Evolutionary conservation across 2,888 invertebrate species (phyloP).

Genomic region (Dioctria linearis): DNA sequence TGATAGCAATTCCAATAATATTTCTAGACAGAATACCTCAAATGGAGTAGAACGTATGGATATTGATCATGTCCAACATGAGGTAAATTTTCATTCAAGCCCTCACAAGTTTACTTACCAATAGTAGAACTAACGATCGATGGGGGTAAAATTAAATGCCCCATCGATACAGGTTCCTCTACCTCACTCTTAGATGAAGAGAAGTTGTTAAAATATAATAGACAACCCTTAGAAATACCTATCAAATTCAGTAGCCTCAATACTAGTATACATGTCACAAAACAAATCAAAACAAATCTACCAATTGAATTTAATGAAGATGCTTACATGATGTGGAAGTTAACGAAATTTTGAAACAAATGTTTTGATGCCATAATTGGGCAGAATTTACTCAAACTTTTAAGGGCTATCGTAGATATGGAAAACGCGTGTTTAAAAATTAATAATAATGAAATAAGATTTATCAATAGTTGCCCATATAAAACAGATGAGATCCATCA

Average conservation of each 20-base stretch:
- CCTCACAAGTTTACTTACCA: too few species aligned
- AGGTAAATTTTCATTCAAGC: too few species aligned
- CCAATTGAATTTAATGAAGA: too few species aligned
- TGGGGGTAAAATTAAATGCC: too few species aligned
- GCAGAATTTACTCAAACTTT: conserved; percentile 7
- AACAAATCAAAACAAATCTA: not conserved
- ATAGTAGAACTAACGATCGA: too few species aligned
- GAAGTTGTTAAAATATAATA: not conserved
- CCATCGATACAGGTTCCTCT: too few species aligned
- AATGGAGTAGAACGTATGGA: too few species aligned
- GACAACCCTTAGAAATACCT: not conserved
- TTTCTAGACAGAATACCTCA: too few species aligned
- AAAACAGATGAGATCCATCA: too few species aligned
- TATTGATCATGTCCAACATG: too few species aligned
- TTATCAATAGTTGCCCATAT: not conserved
- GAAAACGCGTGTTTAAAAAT: not conserved
- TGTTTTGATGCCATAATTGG: conserved; percentile 23
- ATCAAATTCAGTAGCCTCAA: not conserved
- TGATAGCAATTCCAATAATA: too few species aligned
- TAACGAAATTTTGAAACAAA: not conserved
- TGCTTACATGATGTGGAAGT: not conserved
- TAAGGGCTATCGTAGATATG: conserved; percentile 17
- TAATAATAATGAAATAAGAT: not conserved
- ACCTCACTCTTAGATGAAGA: not conserved
- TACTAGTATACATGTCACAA: not conserved